phyloP scores from a whole-genome alignment of 2,797 vertebrate genomes.

The Sebastolobus alascanus region DNA sequence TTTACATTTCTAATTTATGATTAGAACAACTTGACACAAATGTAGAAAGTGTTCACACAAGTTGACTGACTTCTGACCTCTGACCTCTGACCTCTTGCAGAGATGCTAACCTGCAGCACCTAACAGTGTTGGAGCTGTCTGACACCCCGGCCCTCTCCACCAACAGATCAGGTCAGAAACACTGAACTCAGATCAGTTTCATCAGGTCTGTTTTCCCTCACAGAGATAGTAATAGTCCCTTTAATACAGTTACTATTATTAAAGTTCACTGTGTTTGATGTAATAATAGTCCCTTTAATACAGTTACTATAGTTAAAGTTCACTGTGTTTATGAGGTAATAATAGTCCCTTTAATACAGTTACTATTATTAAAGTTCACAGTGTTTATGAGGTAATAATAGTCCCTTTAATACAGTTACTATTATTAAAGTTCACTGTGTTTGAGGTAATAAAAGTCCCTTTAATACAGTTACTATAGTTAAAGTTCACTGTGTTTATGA shows the following conservation, averaged over 20 bases:
- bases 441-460: too few species aligned
- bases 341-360: too few species aligned
- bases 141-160: conserved; percentile 84
- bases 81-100: conserved; percentile 73
- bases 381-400: too few species aligned
- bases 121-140: conserved; percentile 92
- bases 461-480: too few species aligned
- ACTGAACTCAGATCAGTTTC: neutral
- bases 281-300: neutral
- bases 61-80: conserved; percentile 19
- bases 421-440: too few species aligned
- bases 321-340: too few species aligned
- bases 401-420: too few species aligned
- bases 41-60: neutral
- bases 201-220: neutral
- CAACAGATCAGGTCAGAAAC: conserved; percentile 86
- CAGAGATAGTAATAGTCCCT: neutral
- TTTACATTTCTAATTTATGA: too few species aligned
- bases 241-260: neutral
- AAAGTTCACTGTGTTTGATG: neutral
- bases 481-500: too few species aligned
- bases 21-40: neutral
- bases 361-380: too few species aligned
- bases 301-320: too few species aligned
- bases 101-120: conserved; percentile 95